phyloP scores from a whole-genome alignment of 2,797 vertebrate species.

The Poecilia velifera region DNA sequence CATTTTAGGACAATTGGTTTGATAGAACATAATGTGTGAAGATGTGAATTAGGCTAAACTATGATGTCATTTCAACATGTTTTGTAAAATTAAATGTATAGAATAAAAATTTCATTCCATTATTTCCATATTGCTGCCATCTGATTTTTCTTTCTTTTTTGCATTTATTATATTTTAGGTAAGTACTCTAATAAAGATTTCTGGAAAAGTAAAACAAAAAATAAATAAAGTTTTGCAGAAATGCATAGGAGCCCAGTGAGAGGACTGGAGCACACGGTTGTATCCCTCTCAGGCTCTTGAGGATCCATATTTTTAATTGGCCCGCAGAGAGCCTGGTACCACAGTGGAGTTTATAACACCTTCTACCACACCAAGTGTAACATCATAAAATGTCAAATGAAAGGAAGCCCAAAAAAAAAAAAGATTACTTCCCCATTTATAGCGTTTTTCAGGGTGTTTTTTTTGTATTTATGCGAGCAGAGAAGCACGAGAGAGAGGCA shows the following conservation, averaged over 20 bases:
- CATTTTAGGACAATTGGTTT: neutral
- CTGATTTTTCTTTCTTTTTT: neutral
- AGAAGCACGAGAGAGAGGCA: conserved; percentile 30
- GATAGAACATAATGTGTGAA: neutral
- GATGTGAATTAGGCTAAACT: neutral
- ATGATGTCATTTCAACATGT: neutral
- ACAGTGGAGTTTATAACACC: conserved; percentile 31
- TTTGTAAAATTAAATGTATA: neutral
- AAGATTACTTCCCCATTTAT: conserved; percentile 50
- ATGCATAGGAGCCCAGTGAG: conserved; percentile 31
- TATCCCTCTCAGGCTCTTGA: conserved; percentile 61
- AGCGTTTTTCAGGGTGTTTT: conserved; percentile 54
- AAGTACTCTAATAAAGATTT: neutral
- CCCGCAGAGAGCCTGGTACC: conserved; percentile 54
- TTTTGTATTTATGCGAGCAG: conserved; percentile 58
- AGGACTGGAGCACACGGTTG: conserved; percentile 39
- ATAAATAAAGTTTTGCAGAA: neutral
- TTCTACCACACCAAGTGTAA: conserved; percentile 39
- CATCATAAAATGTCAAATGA: conserved; percentile 44
- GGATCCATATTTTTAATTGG: conserved; percentile 72
- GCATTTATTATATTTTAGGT: neutral
- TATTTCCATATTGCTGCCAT: neutral
- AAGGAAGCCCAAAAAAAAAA: conserved; percentile 21
- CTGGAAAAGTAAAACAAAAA: neutral
- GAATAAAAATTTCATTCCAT: neutral